Conservation (phyloP, 2,113 vertebrate species). For the Galemys pyrenaicus region DNA sequence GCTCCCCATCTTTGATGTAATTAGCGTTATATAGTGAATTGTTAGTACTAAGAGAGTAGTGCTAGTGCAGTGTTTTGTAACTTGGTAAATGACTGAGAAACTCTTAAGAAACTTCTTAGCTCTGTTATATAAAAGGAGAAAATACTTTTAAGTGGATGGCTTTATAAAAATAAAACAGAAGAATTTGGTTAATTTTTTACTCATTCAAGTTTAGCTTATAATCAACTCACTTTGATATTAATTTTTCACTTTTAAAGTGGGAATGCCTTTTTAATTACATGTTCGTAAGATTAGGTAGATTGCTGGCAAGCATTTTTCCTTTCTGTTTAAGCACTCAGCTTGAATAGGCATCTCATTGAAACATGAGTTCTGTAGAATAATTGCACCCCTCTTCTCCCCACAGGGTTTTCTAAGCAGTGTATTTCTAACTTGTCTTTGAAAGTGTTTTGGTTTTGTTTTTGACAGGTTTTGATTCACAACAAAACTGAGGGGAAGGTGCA, state of each 20-base stretch:
- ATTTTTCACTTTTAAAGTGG: constrained; percentile 46
- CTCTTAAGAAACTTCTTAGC: not conserved
- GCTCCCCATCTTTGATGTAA: not conserved
- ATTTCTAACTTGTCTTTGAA: constrained; percentile 45
- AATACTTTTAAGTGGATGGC: constrained; percentile 46
- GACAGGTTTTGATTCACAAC: not conserved
- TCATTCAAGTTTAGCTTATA: constrained; percentile 33
- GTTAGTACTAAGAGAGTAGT: not conserved
- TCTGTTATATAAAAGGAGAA: constrained; percentile 36
- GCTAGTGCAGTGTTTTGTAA: not conserved
- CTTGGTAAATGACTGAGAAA: constrained; percentile 21
- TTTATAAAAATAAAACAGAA: constrained; percentile 52
- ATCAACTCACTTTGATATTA: constrained; percentile 44
- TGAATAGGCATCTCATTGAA: constrained; percentile 38
- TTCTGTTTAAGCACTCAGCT: constrained; percentile 51
- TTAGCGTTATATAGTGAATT: not conserved
- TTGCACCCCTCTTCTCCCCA: not conserved
- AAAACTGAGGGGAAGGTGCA: not conserved
- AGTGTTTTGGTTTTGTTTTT: not conserved
- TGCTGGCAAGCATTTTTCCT: constrained; percentile 29
- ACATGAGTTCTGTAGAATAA: constrained; percentile 33
- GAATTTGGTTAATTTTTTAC: not conserved
- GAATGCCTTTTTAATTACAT: constrained; percentile 45
- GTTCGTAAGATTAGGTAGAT: constrained; percentile 34
- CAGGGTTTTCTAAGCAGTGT: not conserved